Percentiles rank a stretch among this genome's conserved stretches.
These are phyloP conservation scores for Drosophila ercepeae DNA, from an alignment of 1,140 invertebrate genomes.

Conservation along the genomic window DNA sequence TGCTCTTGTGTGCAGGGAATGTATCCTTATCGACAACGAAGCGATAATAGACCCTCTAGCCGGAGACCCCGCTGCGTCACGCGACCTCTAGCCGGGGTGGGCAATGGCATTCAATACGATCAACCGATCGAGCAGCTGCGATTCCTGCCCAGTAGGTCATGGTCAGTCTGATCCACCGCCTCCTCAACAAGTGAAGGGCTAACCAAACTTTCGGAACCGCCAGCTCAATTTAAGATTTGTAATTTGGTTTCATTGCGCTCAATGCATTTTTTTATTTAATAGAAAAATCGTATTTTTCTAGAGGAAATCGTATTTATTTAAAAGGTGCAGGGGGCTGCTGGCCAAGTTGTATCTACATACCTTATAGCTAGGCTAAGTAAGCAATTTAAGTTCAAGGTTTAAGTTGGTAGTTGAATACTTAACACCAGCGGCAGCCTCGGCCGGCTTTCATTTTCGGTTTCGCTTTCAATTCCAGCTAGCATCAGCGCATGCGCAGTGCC, in stretches of 20 bases:
- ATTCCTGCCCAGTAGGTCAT: background rate
- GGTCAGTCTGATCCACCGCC: slow-evolving; percentile 10
- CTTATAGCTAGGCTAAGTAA: slow-evolving; percentile 56
- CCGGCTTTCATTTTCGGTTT: slow-evolving; percentile 1
- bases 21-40: slow-evolving; percentile 2
- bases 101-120: background rate
- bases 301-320: slow-evolving; percentile 68
- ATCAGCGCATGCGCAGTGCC: slow-evolving; percentile 61
- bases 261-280: slow-evolving; percentile 71
- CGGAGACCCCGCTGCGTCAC: background rate
- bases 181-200: slow-evolving; percentile 9
- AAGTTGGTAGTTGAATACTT: slow-evolving; percentile 60
- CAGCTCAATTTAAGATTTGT: slow-evolving; percentile 59
- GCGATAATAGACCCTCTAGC: background rate
- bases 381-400: slow-evolving; percentile 18
- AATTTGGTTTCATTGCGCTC: slow-evolving; percentile 44
- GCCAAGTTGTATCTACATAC: slow-evolving; percentile 65
- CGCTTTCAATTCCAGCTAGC: slow-evolving; percentile 1
- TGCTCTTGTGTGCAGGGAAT: background rate
- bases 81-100: background rate
- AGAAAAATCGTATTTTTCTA: slow-evolving; percentile 78
- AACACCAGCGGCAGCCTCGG: slow-evolving; percentile 55
- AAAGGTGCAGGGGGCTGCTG: slow-evolving; percentile 30
- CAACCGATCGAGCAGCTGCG: slow-evolving; percentile 21
- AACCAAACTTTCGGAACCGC: slow-evolving; percentile 69